Evolutionary conservation across 2,113 vertebrate species (phyloP).

Genomic region (Prietella phreatophila): DNA sequence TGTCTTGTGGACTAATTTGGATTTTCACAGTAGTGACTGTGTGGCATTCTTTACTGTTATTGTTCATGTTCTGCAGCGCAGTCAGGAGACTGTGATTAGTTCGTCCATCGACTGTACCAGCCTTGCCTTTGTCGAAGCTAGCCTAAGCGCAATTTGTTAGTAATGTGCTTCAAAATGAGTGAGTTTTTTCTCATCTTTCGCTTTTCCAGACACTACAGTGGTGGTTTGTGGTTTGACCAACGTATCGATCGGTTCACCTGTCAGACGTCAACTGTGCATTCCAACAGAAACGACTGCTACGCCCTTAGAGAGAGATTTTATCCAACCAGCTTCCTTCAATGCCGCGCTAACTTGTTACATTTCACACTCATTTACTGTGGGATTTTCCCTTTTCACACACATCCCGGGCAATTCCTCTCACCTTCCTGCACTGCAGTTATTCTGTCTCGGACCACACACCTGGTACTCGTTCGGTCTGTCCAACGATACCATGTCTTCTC

Average conservation of each 20-base stretch:
- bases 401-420: constrained; percentile 44
- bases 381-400: constrained; percentile 57
- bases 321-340: constrained; percentile 2
- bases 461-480: constrained; percentile 56
- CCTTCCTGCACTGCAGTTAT: constrained; percentile 56
- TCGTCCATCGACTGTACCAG: background rate
- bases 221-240: background rate
- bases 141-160: background rate
- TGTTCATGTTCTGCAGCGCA: background rate
- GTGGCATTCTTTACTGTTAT: background rate
- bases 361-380: constrained; percentile 59
- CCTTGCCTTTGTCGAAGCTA: background rate
- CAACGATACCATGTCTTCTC: constrained; percentile 55
- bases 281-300: background rate
- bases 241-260: background rate
- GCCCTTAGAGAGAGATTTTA: constrained; percentile 7
- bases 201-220: background rate
- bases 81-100: background rate
- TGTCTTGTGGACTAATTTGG: background rate
- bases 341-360: constrained; percentile 57
- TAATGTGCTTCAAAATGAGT: background rate
- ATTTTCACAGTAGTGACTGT: background rate
- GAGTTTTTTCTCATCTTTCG: background rate
- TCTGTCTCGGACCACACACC: constrained; percentile 44
- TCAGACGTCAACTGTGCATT: background rate